These are phyloP conservation scores for Osmerus mordax DNA, from an alignment of 2,113 vertebrate genomes.

Conservation along the genomic window DNA sequence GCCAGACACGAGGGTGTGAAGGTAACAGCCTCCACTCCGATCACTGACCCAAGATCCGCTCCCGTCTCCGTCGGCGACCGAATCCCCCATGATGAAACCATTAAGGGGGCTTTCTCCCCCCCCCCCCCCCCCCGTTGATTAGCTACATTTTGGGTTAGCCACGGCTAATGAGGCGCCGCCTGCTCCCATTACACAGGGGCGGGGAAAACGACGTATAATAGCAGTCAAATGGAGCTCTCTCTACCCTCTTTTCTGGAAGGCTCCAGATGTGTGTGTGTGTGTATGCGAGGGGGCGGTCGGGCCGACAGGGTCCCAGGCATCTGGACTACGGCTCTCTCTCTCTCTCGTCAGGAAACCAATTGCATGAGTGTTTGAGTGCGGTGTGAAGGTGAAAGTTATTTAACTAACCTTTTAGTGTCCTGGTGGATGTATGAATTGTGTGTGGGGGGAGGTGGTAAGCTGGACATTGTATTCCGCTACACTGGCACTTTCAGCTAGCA, in stretches of 20 bases:
- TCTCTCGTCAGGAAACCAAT: no score
- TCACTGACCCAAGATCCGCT: neutral
- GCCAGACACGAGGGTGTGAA: neutral
- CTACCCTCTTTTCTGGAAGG: neutral
- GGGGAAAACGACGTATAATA: neutral
- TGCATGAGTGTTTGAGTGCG: no score
- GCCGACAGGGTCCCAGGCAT: no score
- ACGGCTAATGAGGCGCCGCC: conserved; percentile 18
- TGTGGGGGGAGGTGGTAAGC: no score
- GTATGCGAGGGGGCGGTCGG: no score
- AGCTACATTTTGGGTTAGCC: conserved; percentile 26
- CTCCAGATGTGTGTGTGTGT: neutral
- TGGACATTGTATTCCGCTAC: no score
- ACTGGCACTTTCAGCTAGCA: no score
- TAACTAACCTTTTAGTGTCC: no score
- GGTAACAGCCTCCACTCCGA: neutral
- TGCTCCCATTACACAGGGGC: conserved; percentile 7
- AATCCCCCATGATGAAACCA: conserved; percentile 16
- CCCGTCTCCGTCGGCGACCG: neutral
- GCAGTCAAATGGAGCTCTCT: neutral
- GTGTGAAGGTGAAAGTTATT: no score
- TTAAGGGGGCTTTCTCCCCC: conserved; percentile 14
- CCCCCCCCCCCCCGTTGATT: conserved; percentile 10
- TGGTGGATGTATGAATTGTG: no score
- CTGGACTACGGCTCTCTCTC: no score